Base-by-base conservation (phyloP, 2,113 vertebrate species). In the Myiopsitta monachus region DNA sequence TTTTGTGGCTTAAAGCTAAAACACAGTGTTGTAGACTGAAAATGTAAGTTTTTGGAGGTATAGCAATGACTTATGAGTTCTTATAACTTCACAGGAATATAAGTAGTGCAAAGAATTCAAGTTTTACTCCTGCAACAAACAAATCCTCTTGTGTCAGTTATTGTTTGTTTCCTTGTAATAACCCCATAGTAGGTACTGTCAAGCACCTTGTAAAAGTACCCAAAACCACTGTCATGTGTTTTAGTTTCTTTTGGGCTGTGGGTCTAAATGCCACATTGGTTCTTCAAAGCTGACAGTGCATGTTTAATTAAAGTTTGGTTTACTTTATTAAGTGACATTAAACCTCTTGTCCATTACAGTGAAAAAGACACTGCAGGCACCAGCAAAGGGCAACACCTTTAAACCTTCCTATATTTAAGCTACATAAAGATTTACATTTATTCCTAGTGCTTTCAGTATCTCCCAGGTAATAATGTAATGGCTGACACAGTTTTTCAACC, bases 131-230 rank as follows among this genome's bases (percentile, higher is more conserved):
- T 76, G 47, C 31, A 92, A 82, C 18, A 89, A 95, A 88, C 44
- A 64, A 27, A 10, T 83, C 31, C 22, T 88, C 89, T 74, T 81
- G 30, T 30, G 55, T 83, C 33, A 69, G 52, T 52, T 89, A 31
- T 80, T 94, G 30, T 49, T 97, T 87, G 76, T 77, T 88, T 88
- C 72, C 52, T 92, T 96, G 21, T 73, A 95, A 87, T 91, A 83
- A 94, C 36, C 38, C 12, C 33, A 27, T 24, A 72, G 19, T 9
- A 62, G 18, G n/a, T 63, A 95, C n/a, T 67, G 59, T 73, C 51
- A 96, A 49, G 39, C 15, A 85, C 43, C 75, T 77, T 64, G 75
- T 49, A 72, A 95, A 94, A 94, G 78, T 70, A 23, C 16, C 11
- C 24, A 12, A 28, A 77, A 87, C 66, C 64, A 54, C 17, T 62